Base-by-base conservation (phyloP, 2,888 invertebrate genomes). In the Acronicta alni region DNA sequence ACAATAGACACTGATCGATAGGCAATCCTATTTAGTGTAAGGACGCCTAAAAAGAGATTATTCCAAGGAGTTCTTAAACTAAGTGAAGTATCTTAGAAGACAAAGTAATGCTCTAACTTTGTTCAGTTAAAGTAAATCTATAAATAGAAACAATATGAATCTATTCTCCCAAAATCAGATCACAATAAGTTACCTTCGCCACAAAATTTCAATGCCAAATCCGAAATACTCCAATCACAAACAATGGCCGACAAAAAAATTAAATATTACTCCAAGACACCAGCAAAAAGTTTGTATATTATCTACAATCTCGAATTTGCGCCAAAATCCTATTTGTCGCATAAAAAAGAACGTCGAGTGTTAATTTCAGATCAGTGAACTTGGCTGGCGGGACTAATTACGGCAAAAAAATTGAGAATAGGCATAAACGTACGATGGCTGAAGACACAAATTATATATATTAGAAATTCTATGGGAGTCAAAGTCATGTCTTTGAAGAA, bases 351-450 rank as follows among this genome's bases (percentile, higher is more conserved):
- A 20, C 20, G 42, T 14, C 26, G 57, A 58, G 57, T 59, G 71
- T 67, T 75, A 47, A 65, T 66, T 56, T 57, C 44, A 54, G 77
- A 68, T 63, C 77, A 75, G 17, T 71, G 77, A 77, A 71, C 77
- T 67, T 63, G 26, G 44, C 47, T 72, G 47, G 68, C 77, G 75
- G 47, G 56, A 69, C 75, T 77, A 75, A 77, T 77, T 75, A 57
- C 30, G 1, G 64, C 57, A 77, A 77, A 77, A 30, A 76, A 70
- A 32, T 46, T 15, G 14, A 42, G 44, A 59, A 41, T 63, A 51
- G 17, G 39, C 44, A 61, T 23, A 30, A 46, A 66, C 23, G 45
- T 17, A 37, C 42, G 10, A 1, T 32, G 32, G 23, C 44, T 51
- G 54, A 65, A 30, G 39, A 43, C 38, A 9, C 16, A 32, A 48